Conservation (phyloP, 2,113 vertebrate genomes). For the Hippocampus barbouri region DNA sequence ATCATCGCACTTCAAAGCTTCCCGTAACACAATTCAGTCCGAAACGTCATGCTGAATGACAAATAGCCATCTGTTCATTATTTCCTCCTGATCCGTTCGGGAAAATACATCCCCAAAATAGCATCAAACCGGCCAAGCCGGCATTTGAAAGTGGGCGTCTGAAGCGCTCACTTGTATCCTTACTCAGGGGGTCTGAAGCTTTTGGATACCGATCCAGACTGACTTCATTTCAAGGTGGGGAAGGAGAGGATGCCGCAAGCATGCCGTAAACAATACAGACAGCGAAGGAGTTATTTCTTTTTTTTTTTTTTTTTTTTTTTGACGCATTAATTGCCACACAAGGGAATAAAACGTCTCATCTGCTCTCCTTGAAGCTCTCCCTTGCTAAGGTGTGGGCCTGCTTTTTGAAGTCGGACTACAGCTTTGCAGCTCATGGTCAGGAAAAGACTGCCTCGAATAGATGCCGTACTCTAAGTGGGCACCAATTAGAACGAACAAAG, state of each 20-base stretch:
- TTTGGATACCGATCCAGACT: constrained; percentile 36
- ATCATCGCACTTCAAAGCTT: constrained; percentile 7
- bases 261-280: constrained; percentile 38
- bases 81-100: constrained; percentile 45
- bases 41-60: constrained; percentile 34
- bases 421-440: constrained; percentile 5
- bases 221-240: constrained; percentile 21
- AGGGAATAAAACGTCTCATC: constrained; percentile 57
- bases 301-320: constrained; percentile 16
- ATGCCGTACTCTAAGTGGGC: neutral
- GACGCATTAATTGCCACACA: constrained; percentile 57
- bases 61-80: constrained; percentile 61
- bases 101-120: constrained; percentile 56
- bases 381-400: constrained; percentile 48
- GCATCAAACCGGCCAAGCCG: constrained; percentile 57
- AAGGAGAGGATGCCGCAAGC: constrained; percentile 24
- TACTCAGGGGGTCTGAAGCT: constrained; percentile 51
- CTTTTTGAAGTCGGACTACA: constrained; percentile 29
- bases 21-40: neutral
- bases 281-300: constrained; percentile 39
- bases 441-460: constrained; percentile 6
- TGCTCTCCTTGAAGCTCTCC: constrained; percentile 36
- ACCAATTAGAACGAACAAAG: neutral
- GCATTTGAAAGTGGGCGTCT: constrained; percentile 47
- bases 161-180: constrained; percentile 41